Evolutionary conservation across 2,113 vertebrate species (phyloP).

Genomic region (Aplodontia rufa): DNA sequence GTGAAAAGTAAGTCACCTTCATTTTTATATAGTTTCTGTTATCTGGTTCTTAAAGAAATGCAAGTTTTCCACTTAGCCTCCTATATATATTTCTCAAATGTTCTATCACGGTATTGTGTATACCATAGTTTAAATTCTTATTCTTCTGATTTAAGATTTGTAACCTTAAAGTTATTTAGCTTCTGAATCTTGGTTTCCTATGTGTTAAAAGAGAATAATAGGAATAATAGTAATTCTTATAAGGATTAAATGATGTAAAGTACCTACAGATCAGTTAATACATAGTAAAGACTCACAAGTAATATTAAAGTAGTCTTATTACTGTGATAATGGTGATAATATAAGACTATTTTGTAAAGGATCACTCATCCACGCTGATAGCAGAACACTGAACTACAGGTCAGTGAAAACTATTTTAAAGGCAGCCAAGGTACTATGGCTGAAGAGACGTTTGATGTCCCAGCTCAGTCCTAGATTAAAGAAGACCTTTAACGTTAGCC

Average conservation of each 20-base stretch:
- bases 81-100: not conserved
- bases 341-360: not conserved
- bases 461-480: not conserved
- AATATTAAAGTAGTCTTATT: not conserved
- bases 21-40: constrained; percentile 11
- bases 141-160: not conserved
- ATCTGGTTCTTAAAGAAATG: not conserved
- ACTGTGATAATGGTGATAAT: not conserved
- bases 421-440: not conserved
- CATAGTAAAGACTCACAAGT: not conserved
- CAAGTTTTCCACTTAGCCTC: not conserved
- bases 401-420: constrained; percentile 18
- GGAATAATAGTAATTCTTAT: not conserved
- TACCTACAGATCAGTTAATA: not conserved
- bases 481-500: not conserved
- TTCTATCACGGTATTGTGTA: not conserved
- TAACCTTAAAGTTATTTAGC: not conserved
- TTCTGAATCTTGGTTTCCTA: not conserved
- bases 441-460: not conserved
- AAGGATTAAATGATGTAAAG: not conserved
- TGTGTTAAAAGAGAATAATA: not conserved
- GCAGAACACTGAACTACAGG: not conserved
- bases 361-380: not conserved
- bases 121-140: not conserved
- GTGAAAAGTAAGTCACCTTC: not conserved